Evolutionary conservation across 2,797 vertebrate species (phyloP), one percentile per base, ranked within the genome.

Genomic region (Acanthopagrus latus): DNA sequence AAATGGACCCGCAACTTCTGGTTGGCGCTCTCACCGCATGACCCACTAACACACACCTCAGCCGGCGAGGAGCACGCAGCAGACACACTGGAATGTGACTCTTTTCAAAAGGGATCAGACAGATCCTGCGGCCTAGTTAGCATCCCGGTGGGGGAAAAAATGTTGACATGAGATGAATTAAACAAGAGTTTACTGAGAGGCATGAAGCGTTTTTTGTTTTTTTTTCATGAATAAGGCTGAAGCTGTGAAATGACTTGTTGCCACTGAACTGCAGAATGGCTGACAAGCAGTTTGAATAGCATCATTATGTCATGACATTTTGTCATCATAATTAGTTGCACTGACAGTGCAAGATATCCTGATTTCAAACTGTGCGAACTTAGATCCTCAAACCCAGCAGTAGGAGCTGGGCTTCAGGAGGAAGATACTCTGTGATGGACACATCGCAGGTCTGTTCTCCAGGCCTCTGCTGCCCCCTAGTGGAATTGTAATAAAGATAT

Each of bases 381-480:
- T 52, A 25, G 43, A 5, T 25, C 51, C 27, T 8, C 29, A 52
- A 56, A 23, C 18, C 5, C 9, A 18, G 33, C 55, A 54, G 0
- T 1, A 59, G n/a, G 20, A 76, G 23, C 6, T 52, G 44, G 44
- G 44, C n/a, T 67, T 51, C 9, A 57, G 38, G 17, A 75, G 43
- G 20, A 59, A 23, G 13, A 65, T 5, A 27, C 25, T 59, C 21
- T 25, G 9, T 4, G 4, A 3, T 9, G 44, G 29, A 71, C 13
- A 27, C 4, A 4, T 13, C 27, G 18, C 11, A 33, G 16, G 16
- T 46, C 1, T 59, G 11, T 60, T 81, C 58, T 25, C 6, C 57
- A 76, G 82, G 68, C 48, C 80, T 92, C 79, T 94, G 86, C 88
- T 52, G 84, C 93, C 88, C 83, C 82, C 92, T 80, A 56, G 81